Evolutionary conservation across 2,888 invertebrate species (phyloP), one percentile per base, ranked within the genome.

Genomic region (Meloe dianella): DNA sequence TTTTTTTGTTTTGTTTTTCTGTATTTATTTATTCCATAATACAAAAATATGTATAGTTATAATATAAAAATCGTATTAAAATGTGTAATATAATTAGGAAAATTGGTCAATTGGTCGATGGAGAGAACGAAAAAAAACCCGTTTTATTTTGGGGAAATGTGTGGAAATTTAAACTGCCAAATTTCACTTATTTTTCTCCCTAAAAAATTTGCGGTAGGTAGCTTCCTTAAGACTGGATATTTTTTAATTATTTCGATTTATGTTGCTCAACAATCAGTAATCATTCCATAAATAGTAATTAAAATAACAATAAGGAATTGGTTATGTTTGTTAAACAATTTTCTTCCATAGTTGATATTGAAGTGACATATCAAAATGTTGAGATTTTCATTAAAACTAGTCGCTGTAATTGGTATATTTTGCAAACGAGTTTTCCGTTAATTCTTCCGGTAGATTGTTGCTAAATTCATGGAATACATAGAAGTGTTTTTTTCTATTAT

Each of bases 341-440:
- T 56, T 57, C 56, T 61, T 65, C 57, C 54, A 54, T 54, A 24
- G 3, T 54, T 24, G 30, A 14, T 20, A 57, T 57, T 56, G 32
- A 63, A 63, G 51, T 60, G 30, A 66, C 63, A 66, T 60, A 66
- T 63, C 63, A 65, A 57, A 27, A 27, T 5, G n/a, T n/a, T n/a
- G n/a, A n/a, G n/a, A n/a, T n/a, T n/a, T n/a, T n/a, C n/a, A 12
- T 57, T 8, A 58, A 5, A 32, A 56, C 67, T 67, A 67, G 67
- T 67, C 67, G 63, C 60, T 9, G 38, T 56, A 47, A 60, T 30
- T 60, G 57, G 47, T 47, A n/a, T n/a, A n/a, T n/a, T n/a, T n/a
- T n/a, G n/a, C n/a, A n/a, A 64, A 63, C 66, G 59, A 60, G 41
- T 61, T 64, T 66, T 61, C 66, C 61, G 27, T 66, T 63, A n/a